These are phyloP conservation scores for Dolomedes plantarius DNA, from an alignment of 2,888 invertebrate genomes.

Conservation along the genomic window DNA sequence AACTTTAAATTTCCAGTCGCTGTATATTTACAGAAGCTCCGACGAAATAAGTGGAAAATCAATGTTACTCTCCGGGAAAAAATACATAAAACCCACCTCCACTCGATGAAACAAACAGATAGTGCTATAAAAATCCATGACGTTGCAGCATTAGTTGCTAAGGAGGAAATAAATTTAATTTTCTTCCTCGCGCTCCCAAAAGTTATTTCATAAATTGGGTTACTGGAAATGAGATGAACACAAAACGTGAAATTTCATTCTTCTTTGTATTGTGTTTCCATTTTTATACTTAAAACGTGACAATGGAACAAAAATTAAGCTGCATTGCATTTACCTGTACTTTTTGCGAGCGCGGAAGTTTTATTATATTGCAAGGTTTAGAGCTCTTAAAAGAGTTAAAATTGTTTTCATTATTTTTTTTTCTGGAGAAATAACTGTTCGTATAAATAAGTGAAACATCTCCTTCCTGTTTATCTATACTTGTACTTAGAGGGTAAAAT, in stretches of 20 bases:
- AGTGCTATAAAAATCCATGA: not conserved
- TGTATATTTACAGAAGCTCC: too few species aligned
- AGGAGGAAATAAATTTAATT: slow-evolving; percentile 9
- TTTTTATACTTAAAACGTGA: slow-evolving; percentile 12
- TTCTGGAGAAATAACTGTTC: too few species aligned
- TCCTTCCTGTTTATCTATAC: too few species aligned
- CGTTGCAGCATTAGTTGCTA: not conserved
- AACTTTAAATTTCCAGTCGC: too few species aligned
- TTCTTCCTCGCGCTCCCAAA: not conserved
- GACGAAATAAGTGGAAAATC: not conserved
- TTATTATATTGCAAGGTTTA: too few species aligned
- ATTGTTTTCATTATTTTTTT: too few species aligned
- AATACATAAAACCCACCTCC: not conserved
- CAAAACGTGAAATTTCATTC: not conserved
- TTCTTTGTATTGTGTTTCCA: not conserved
- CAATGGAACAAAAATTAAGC: not conserved
- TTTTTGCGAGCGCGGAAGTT: too few species aligned
- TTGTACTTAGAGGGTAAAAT: too few species aligned
- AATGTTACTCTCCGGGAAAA: not conserved
- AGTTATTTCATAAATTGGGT: slow-evolving; percentile 6
- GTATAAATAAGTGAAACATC: too few species aligned
- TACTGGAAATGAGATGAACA: not conserved
- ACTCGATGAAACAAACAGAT: not conserved
- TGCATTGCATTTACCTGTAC: not conserved
- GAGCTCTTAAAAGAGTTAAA: too few species aligned